Percentiles rank a stretch among this genome's conserved stretches.
Conservation (phyloP, 2,797 vertebrate species). For the Florisuga fusca region DNA sequence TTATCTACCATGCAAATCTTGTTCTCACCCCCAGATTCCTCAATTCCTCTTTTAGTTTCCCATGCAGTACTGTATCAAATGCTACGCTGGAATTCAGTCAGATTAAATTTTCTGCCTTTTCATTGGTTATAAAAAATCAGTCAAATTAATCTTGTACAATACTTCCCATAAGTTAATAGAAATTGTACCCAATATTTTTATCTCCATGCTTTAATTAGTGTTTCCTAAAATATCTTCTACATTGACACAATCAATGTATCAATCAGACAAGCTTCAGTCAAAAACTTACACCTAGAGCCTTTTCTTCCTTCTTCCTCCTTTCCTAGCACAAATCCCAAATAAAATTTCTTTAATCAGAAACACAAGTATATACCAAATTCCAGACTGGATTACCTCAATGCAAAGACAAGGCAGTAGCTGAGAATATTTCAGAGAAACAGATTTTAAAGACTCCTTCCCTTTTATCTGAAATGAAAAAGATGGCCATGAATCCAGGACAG, state of each 20-base stretch:
- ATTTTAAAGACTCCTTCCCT: constrained; percentile 77
- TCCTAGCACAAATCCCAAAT: not conserved
- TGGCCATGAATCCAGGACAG: not conserved
- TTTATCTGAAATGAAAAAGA: constrained; percentile 82
- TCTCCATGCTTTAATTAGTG: not conserved
- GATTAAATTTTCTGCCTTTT: not conserved
- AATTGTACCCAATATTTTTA: not conserved
- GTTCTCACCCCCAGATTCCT: not conserved
- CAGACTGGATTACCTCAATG: constrained; percentile 84
- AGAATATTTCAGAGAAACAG: constrained; percentile 68
- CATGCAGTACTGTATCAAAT: not conserved
- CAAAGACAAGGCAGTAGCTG: constrained; percentile 86
- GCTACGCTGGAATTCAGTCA: not conserved
- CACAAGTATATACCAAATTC: not conserved
- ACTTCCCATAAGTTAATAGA: not conserved
- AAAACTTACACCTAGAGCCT: not conserved
- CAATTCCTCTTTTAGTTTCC: not conserved
- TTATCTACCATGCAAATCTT: not conserved
- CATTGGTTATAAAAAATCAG: not conserved
- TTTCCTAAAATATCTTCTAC: not conserved
- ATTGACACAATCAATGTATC: not conserved
- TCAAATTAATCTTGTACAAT: not conserved
- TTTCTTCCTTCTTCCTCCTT: not conserved
- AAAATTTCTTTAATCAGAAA: not conserved
- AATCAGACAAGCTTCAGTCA: not conserved